Conservation (phyloP, 2,797 vertebrate genomes). For the Furcifer pardalis region DNA sequence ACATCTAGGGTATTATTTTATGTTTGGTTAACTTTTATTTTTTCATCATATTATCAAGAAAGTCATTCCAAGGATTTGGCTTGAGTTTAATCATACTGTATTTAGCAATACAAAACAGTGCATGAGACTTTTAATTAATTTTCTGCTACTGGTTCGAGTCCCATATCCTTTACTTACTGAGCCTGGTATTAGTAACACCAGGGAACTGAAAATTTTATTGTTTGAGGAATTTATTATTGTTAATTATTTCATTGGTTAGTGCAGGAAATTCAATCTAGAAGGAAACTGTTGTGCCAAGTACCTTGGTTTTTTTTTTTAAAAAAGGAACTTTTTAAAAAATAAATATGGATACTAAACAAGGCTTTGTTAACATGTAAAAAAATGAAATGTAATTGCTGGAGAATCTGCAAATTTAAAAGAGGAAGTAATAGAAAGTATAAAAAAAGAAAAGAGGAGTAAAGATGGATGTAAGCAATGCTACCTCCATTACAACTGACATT, state of each 20-base stretch:
- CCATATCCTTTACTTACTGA: constrained; percentile 27
- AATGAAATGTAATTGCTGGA: background rate
- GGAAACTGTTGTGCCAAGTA: too few relatives aligned
- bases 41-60: constrained; percentile 15
- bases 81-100: constrained; percentile 53
- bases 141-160: constrained; percentile 40
- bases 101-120: constrained; percentile 32
- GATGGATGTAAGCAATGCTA: too few relatives aligned
- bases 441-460: background rate
- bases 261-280: too few relatives aligned
- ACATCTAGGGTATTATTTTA: background rate
- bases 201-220: constrained; percentile 16
- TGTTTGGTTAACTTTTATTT: background rate
- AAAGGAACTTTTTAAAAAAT: background rate
- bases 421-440: too few relatives aligned
- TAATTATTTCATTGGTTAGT: background rate
- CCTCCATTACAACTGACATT: too few relatives aligned
- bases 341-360: too few relatives aligned
- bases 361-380: background rate
- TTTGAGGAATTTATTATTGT: background rate
- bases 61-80: constrained; percentile 44
- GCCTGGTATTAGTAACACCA: constrained; percentile 38
- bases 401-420: background rate
- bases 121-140: constrained; percentile 48
- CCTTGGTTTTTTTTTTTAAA: background rate